These are phyloP conservation scores for Ammodytes marinus DNA, from an alignment of 2,113 vertebrate species.

Conservation along the genomic window DNA sequence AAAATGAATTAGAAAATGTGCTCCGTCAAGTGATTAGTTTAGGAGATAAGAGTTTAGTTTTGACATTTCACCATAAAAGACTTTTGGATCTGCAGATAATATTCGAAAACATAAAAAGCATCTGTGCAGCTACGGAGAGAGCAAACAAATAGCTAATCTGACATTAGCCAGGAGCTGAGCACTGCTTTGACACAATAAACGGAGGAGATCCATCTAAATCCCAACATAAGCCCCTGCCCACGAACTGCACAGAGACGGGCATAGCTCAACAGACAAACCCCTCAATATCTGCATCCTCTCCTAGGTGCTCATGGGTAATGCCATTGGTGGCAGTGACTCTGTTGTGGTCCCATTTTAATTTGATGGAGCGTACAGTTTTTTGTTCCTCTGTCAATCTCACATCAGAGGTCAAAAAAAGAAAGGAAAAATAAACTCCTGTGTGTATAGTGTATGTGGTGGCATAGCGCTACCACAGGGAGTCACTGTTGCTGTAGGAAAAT, in stretches of 20 bases:
- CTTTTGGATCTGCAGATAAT: slow-evolving; percentile 41
- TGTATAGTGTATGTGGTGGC: slow-evolving; percentile 31
- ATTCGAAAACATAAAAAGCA: slow-evolving; percentile 35
- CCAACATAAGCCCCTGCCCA: slow-evolving; percentile 77
- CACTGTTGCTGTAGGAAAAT: slow-evolving; percentile 70
- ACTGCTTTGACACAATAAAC: slow-evolving; percentile 78
- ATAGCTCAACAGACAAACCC: slow-evolving; percentile 46
- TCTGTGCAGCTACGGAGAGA: slow-evolving; percentile 54
- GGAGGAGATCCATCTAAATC: slow-evolving; percentile 77
- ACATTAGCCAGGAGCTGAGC: slow-evolving; percentile 71
- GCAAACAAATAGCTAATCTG: slow-evolving; percentile 78
- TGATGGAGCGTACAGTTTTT: slow-evolving; percentile 2
- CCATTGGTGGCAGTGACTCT: slow-evolving; percentile 24
- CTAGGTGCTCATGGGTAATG: slow-evolving; percentile 30
- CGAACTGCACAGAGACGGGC: slow-evolving; percentile 48
- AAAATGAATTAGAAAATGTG: slow-evolving; percentile 27
- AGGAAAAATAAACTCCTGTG: neutral
- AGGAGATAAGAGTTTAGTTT: neutral
- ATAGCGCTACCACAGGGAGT: slow-evolving; percentile 68
- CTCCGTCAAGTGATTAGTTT: slow-evolving; percentile 20
- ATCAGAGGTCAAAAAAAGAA: slow-evolving; percentile 33
- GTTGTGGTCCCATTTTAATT: slow-evolving; percentile 14
- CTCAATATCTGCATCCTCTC: slow-evolving; percentile 48
- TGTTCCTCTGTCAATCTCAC: slow-evolving; percentile 29
- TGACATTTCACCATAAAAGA: slow-evolving; percentile 12